Conservation (phyloP, 1,140 invertebrate species). For the Cherax destructor region DNA sequence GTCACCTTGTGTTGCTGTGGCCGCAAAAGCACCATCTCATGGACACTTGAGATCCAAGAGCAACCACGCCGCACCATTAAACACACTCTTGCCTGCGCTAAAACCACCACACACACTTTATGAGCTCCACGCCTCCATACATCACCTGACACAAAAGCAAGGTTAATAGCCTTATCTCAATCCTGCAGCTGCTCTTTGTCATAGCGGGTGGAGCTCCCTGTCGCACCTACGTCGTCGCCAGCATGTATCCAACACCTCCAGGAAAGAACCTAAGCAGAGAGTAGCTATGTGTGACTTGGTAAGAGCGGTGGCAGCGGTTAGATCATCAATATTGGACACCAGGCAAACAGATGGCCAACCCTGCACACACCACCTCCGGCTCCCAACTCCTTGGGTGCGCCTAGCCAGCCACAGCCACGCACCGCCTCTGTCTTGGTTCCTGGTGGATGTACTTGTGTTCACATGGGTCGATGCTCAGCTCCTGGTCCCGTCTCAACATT, state of each 20-base stretch:
- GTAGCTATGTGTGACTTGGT: neutral
- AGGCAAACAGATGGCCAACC: neutral
- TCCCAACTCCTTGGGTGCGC: neutral
- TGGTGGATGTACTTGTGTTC: too few species aligned
- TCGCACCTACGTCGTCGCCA: neutral
- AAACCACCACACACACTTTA: neutral
- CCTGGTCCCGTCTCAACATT: too few species aligned
- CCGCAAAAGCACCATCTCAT: too few species aligned
- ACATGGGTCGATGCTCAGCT: too few species aligned
- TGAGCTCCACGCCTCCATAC: neutral
- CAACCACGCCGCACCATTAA: too few species aligned
- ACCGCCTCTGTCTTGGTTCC: neutral
- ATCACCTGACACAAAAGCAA: neutral
- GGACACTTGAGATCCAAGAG: too few species aligned
- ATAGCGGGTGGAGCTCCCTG: neutral
- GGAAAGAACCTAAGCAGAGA: neutral
- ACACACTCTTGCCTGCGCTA: too few species aligned
- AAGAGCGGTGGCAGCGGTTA: neutral
- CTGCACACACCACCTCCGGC: neutral
- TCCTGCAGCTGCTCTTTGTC: neutral
- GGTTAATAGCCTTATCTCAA: constrained; percentile 2
- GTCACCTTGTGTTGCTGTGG: too few species aligned
- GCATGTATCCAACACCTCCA: neutral
- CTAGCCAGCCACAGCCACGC: neutral
- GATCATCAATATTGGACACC: neutral